A percentile compares a stretch with the other conserved stretches of the same genome.
Conservation (phyloP, 1,140 invertebrate species). For the Oncopodura yosiiana region DNA sequence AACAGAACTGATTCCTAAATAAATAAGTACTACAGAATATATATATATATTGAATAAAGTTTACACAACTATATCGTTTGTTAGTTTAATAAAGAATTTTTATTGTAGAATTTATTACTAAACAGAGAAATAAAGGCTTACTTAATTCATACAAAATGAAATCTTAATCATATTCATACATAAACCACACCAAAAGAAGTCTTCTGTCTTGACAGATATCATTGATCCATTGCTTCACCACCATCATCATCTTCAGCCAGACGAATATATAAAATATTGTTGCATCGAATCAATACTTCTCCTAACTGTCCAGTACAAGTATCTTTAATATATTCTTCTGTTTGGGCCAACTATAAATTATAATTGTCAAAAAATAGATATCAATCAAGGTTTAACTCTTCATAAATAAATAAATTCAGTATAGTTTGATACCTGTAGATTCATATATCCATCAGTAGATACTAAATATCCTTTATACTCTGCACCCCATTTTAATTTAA, state of each 20-base stretch:
- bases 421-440: conserved; percentile 61
- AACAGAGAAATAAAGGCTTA: too few relatives aligned
- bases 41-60: too few relatives aligned
- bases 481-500: conserved; percentile 99
- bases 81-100: too few relatives aligned
- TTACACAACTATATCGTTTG: too few relatives aligned
- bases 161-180: too few relatives aligned
- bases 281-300: conserved; percentile 95
- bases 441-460: conserved; percentile 99
- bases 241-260: conserved; percentile 95
- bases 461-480: conserved; percentile 98
- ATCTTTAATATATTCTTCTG: conserved; percentile 96
- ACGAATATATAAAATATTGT: conserved; percentile 95
- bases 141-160: too few relatives aligned
- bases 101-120: too few relatives aligned
- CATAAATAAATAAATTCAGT: neutral
- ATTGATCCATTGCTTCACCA: conserved; percentile 73
- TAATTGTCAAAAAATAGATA: conserved; percentile 3
- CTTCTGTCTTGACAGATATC: too few relatives aligned
- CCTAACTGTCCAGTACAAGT: conserved; percentile 84
- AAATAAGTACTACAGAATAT: too few relatives aligned
- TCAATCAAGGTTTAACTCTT: neutral
- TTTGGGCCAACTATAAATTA: conserved; percentile 68
- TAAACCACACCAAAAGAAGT: too few relatives aligned
- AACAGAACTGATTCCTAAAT: neutral